Evolutionary conservation across 1,140 invertebrate species (phyloP), one percentile per base, ranked within the genome.

Genomic region (Steinernema khuongi): DNA sequence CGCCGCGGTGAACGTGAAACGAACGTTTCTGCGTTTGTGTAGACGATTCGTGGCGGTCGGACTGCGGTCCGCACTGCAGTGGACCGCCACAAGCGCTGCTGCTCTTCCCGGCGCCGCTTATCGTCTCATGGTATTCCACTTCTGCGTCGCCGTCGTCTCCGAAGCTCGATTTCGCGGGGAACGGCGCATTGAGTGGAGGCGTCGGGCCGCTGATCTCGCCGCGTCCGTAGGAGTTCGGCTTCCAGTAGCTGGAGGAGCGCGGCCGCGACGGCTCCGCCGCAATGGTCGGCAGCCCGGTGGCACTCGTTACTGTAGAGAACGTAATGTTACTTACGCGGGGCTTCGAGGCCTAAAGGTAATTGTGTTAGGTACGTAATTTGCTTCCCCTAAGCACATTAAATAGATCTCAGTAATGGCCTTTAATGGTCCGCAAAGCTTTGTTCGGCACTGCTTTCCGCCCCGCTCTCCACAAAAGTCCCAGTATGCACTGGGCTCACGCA

Each of bases 271-370:
- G 82, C 67, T 83, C 82, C 7, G 80, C 83, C 36, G 83, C 83
- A 31, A 83, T 85, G 1, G 83, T 83, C 11, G 82, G 82, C 14
- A 83, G 73, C 19, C 82, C 82, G 1, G 82, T 83, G 22, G 82
- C 82, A 32, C 43, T 79, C 26, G 74, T 83, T 26, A 83, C 81
- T 29, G 81, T 83, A 14, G 82, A 85, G 67, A 83, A 83, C n/a
- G 82, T 85, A 68, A 83, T 84, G 68, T 85, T 83, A 18, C 78
- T 77, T 4, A 83, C 82, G 4, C 81, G 79, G 1, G 83, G 83
- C 74, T 83, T 83, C 7, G 81, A 79, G 1, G 81, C 73, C 82
- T 83, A 74, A 68, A 83, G 85, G 70, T 22, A 70, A 60, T 17
- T 1, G 22, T n/a, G 28, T 36, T 78, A 41, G 4, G 69, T 73